A percentile compares a stretch with the other conserved stretches of the same genome.
phyloP scores from a whole-genome alignment of 2,888 invertebrate species.

The Leptinotarsa juncta region DNA sequence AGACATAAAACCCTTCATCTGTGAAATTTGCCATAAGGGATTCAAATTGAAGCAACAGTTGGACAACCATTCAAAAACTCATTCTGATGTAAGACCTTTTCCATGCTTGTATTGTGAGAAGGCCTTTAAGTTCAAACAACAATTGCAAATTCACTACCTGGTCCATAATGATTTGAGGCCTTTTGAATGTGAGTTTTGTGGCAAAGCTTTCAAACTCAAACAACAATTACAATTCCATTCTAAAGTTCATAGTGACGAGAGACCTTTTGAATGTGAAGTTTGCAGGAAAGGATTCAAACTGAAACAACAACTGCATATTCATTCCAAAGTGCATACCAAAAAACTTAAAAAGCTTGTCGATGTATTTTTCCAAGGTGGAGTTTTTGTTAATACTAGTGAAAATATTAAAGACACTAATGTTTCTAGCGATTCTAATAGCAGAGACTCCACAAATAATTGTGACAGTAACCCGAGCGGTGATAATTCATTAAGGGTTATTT shows the following conservation, averaged over 20 bases:
- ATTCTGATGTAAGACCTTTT: conserved; percentile 48
- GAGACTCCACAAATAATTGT: conserved; percentile 5
- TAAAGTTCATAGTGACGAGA: conserved; percentile 46
- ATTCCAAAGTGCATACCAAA: conserved; percentile 43
- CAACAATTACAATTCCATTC: conserved; percentile 37
- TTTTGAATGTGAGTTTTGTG: conserved; percentile 49
- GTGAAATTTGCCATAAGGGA: conserved; percentile 48
- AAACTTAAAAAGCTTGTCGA: conserved; percentile 28
- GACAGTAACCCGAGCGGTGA: neutral
- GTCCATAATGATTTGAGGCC: conserved; percentile 48
- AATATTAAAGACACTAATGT: neutral
- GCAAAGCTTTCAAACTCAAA: conserved; percentile 47
- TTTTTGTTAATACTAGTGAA: neutral
- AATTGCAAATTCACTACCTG: conserved; percentile 49
- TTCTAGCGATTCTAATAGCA: neutral
- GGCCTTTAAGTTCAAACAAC: conserved; percentile 50
- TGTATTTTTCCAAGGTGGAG: conserved; percentile 12
- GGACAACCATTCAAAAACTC: conserved; percentile 46
- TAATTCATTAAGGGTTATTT: neutral
- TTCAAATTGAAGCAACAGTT: conserved; percentile 54
- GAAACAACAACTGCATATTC: conserved; percentile 38
- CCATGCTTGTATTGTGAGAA: conserved; percentile 48
- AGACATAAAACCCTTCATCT: conserved; percentile 46
- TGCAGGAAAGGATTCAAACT: conserved; percentile 49
- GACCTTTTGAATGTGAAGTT: conserved; percentile 47